Evolutionary conservation across 2,888 invertebrate species (phyloP).

Genomic region (Chrysina gloriosa): DNA sequence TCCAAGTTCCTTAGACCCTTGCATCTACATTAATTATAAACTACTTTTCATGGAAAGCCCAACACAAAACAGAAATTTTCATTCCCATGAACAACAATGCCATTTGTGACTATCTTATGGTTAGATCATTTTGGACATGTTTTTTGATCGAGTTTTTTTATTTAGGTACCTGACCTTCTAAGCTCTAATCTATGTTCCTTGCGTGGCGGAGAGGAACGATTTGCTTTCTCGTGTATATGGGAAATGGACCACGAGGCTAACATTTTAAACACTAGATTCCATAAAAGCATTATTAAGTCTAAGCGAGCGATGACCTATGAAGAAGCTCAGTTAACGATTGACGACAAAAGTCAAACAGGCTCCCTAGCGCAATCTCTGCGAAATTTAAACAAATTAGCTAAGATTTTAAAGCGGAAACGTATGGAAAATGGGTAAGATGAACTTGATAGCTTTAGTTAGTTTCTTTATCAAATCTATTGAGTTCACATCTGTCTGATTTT

Average conservation of each 20-base stretch:
- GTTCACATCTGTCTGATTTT: no score
- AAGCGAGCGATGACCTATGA: conserved; percentile 96
- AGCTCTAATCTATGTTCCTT: conserved; percentile 97
- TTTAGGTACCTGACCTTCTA: conserved; percentile 76
- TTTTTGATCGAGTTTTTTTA: no score
- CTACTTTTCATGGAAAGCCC: no score
- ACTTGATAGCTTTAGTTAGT: no score
- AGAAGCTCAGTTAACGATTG: conserved; percentile 94
- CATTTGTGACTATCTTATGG: no score
- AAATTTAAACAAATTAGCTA: conserved; percentile 87
- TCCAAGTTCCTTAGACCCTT: no score
- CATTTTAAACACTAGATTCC: conserved; percentile 82
- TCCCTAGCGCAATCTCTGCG: conserved; percentile 82
- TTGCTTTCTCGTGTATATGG: conserved; percentile 98
- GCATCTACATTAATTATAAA: no score
- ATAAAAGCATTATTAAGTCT: conserved; percentile 93
- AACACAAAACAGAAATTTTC: no score
- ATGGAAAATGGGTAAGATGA: conserved; percentile 84
- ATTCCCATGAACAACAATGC: no score
- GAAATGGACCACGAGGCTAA: conserved; percentile 87
- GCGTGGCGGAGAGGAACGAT: conserved; percentile 87
- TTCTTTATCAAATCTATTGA: no score
- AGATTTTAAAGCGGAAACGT: conserved; percentile 86
- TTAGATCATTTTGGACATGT: no score
- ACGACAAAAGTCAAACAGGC: conserved; percentile 79